Evolutionary conservation across 2,113 vertebrate species (phyloP).

Genomic region (Sinocyclocheilus grahami): DNA sequence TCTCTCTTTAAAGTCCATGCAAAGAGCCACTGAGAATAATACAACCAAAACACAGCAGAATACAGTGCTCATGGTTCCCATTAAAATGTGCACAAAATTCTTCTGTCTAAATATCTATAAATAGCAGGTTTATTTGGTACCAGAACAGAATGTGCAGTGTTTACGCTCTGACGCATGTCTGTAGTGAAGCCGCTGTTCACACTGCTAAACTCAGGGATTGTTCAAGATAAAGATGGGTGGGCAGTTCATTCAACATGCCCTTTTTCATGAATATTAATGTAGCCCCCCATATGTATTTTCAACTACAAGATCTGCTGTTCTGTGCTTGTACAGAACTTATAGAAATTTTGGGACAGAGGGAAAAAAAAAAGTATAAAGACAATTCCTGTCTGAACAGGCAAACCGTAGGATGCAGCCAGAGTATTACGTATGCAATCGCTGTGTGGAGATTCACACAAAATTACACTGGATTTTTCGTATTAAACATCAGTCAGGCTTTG

Average conservation of each 20-base stretch:
- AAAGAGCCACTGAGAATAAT: slow-evolving; percentile 56
- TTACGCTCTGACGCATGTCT: slow-evolving; percentile 33
- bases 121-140: slow-evolving; percentile 7
- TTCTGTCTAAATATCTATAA: background rate
- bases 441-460: slow-evolving; percentile 43
- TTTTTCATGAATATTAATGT: slow-evolving; percentile 8
- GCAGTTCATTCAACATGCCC: slow-evolving; percentile 25
- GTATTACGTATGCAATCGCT: slow-evolving; percentile 62
- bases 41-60: slow-evolving; percentile 59
- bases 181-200: background rate
- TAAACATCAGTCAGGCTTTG: slow-evolving; percentile 45
- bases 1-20: slow-evolving; percentile 61
- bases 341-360: slow-evolving; percentile 61
- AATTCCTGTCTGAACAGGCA: slow-evolving; percentile 59
- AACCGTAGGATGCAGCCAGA: slow-evolving; percentile 59
- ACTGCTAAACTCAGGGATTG: slow-evolving; percentile 16
- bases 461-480: background rate
- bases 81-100: background rate
- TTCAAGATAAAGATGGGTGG: slow-evolving; percentile 25
- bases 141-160: background rate
- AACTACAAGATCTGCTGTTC: slow-evolving; percentile 61
- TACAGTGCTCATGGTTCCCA: slow-evolving; percentile 66
- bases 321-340: slow-evolving; percentile 62
- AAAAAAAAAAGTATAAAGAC: slow-evolving; percentile 64
- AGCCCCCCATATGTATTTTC: slow-evolving; percentile 26